These are phyloP conservation scores for Menidia menidia DNA, from an alignment of 2,797 vertebrate genomes.

Conservation along the genomic window DNA sequence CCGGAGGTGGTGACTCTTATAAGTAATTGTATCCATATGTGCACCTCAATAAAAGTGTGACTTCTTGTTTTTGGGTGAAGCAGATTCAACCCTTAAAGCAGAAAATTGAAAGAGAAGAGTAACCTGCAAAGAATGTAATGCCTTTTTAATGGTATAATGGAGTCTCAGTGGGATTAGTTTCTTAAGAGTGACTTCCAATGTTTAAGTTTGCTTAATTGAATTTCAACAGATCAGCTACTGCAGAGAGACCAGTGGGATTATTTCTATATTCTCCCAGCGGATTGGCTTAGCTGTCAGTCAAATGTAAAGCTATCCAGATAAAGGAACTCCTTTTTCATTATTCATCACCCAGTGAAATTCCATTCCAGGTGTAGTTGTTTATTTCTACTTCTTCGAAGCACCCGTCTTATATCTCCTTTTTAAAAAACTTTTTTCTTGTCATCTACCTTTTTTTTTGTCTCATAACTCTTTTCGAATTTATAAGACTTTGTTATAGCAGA, in stretches of 20 bases:
- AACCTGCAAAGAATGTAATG: constrained; percentile 15
- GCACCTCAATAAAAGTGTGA: constrained; percentile 33
- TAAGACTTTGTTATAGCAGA: too few relatives aligned
- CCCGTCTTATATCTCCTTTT: constrained; percentile 7
- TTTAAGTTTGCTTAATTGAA: constrained; percentile 58
- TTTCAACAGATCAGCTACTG: constrained; percentile 48
- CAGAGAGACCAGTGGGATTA: constrained; percentile 26
- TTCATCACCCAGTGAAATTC: constrained; percentile 30
- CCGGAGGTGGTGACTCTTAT: constrained; percentile 12
- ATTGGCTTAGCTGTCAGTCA: constrained; percentile 36
- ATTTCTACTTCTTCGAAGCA: constrained; percentile 27
- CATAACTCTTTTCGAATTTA: not conserved
- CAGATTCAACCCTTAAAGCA: constrained; percentile 22
- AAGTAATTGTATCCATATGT: constrained; percentile 24
- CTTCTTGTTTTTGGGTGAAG: constrained; percentile 9
- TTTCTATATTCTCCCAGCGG: constrained; percentile 42
- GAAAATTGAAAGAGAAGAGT: constrained; percentile 13
- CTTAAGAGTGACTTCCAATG: constrained; percentile 33
- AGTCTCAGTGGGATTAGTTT: constrained; percentile 45
- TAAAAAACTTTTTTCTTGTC: constrained; percentile 3
- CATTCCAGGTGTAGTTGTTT: constrained; percentile 25
- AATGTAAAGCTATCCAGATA: constrained; percentile 11
- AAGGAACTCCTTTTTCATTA: constrained; percentile 30
- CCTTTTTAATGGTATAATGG: constrained; percentile 23
- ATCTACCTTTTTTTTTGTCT: not conserved